phyloP scores from a whole-genome alignment of 37 sponge, comb jelly and placozoan species.

The Lycopodina hypogea region DNA sequence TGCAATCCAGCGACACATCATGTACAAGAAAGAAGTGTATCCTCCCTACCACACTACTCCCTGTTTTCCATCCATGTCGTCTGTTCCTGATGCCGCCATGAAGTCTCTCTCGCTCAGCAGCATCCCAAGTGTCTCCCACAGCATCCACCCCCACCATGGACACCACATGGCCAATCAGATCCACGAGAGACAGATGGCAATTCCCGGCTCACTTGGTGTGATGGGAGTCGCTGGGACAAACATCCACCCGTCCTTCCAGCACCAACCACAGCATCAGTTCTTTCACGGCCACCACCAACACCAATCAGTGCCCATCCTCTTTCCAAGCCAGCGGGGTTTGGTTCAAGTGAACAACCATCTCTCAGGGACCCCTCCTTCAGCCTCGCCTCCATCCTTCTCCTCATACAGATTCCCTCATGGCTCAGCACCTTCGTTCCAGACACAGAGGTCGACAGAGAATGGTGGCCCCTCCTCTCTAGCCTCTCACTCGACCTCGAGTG shows the following conservation, averaged over 20 bases:
- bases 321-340: not conserved
- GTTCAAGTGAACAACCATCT: constrained; percentile 5
- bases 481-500: constrained; percentile 53
- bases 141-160: not conserved
- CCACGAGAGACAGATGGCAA: constrained; percentile 1
- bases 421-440: constrained; percentile 1
- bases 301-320: constrained; percentile 11
- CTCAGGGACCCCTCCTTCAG: constrained; percentile 34
- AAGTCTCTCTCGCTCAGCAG: constrained; percentile 6
- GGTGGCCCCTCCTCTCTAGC: constrained; percentile 24
- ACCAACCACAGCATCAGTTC: not conserved
- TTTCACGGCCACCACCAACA: not conserved
- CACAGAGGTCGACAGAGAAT: constrained; percentile 23
- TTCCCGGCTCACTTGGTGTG: not conserved
- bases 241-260: constrained; percentile 9
- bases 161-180: not conserved
- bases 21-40: constrained; percentile 53
- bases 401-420: not conserved
- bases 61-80: not conserved
- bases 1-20: constrained; percentile 27
- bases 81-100: not conserved
- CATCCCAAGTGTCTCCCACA: not conserved
- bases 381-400: constrained; percentile 13
- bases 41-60: not conserved
- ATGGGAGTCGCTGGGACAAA: no score